Evolutionary conservation across 2,113 vertebrate species (phyloP).

Genomic region (Ceyx melanurus): DNA sequence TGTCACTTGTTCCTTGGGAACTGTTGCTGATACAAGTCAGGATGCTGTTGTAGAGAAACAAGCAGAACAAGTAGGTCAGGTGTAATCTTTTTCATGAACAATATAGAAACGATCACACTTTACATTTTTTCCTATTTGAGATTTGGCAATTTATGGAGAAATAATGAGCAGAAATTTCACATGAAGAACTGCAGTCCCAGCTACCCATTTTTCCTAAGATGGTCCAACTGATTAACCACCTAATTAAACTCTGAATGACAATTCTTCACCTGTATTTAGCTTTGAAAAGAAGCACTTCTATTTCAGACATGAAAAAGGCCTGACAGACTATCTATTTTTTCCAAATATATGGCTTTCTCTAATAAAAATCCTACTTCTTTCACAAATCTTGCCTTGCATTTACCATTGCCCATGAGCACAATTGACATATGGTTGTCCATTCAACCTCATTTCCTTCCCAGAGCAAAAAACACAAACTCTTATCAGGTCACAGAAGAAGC

Average conservation of each 20-base stretch:
- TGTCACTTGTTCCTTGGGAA: no score
- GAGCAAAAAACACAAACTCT: neutral
- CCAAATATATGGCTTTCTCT: neutral
- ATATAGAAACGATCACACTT: no score
- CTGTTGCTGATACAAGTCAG: no score
- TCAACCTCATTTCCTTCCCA: neutral
- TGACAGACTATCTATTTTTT: neutral
- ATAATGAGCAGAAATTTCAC: no score
- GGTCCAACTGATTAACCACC: no score
- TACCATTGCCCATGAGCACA: neutral
- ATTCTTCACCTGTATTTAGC: neutral
- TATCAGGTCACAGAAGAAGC: neutral
- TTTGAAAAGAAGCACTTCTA: neutral
- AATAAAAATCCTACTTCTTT: neutral
- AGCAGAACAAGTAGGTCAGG: no score
- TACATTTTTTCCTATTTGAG: no score
- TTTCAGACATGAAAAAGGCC: neutral
- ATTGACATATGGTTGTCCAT: neutral
- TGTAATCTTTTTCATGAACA: no score
- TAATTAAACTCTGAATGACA: neutral
- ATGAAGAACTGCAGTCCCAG: no score
- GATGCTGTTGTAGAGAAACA: no score
- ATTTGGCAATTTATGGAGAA: no score
- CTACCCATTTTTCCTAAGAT: no score
- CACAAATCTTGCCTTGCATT: neutral